Base-by-base conservation (phyloP, 2,113 vertebrate species). In the Rhipidura dahli region DNA sequence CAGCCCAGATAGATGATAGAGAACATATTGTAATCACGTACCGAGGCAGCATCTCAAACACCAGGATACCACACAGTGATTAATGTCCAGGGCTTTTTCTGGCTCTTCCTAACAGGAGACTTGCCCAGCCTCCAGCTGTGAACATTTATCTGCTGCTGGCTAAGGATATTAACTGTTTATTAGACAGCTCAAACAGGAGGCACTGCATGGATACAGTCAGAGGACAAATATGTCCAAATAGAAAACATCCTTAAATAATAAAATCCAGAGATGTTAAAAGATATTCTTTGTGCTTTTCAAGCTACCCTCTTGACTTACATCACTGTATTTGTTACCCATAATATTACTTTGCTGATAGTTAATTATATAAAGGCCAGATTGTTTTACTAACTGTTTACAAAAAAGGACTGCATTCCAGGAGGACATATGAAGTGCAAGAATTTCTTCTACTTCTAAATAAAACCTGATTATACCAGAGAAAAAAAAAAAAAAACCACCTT, bases 1-100 rank as follows among this genome's bases (percentile, higher is more conserved):
- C 54, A 94, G 47, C 59, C 82, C 90, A 35, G 71, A 42, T 0
- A 89, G 89, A 80, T 60, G 88, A 95, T 0, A 33, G 68, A 53
- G 82, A 90, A 93, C 83, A 88, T 83, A 95, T 30, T 94, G 90
- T 47, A 83, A 93, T 78, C 72, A 59, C 22, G 7, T 30, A 64
- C 71, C 0, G 4, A 94, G 86, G 86, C 79, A 86, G 68, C 82
- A 70, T 63, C 20, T 4, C 92, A 88, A 88, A 83, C 93, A 85
- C 65, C 93, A 93, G 90, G 92, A 92, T 81, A 83, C 85, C 90
- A 84, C 60, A n/a, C 56, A 71, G 60, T 95, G 93, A 96, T 95
- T 96, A 85, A 94, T 89, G 76, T 96, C 85, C 44, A 44, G 85
- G 69, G 78, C 72, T 87, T 91, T 93, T 94, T 92, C 82, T 95